Base-by-base conservation (phyloP, 37 sponge, comb jelly and placozoan species). In the Petrosia ficiformis region DNA sequence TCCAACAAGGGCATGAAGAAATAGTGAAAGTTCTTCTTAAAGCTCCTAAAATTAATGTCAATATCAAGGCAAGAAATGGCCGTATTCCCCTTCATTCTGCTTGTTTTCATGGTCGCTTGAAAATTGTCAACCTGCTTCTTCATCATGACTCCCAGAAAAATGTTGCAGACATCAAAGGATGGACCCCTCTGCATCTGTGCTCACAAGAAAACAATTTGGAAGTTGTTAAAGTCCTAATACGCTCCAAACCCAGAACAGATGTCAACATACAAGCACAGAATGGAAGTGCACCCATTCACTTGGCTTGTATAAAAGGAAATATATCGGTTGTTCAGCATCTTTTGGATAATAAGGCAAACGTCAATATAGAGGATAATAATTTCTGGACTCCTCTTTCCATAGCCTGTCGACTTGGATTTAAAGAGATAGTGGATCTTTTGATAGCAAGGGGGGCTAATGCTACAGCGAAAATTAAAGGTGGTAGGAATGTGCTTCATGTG, bases 141-240 rank as follows among this genome's bases (percentile, higher is more conserved):
- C 64, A 80, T 26, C 70, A 65, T 28, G 73, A 68, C 1, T 82
- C 90, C 16, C 70, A 76, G 41, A 74, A 64, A 40, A 74, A 57
- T 37, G 61, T 84, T 25, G 48, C 39, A 56, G 90, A 89, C 36
- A 85, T 81, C 68, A 89, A 89, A 31, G 90, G 90, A 3, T 89
- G 90, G 90, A 84, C 90, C 6, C 90, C 82, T 2, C 90, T 89
- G 33, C 90, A 89, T 54, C 70, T 81, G 19, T 80, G 81, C 57
- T 71, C 81, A 26, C 82, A 84, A 33, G 86, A 81, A 39, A 82
- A 82, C 44, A 81, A 90, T 42, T 11, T 81, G 52, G 86, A 84
- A 25, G 73, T 90, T 11, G 90, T 85, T 11, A 35, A 77, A 24
- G 67, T 4, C 86, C 91, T 11, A 68, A n/a, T n/a, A n/a, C n/a